Evolutionary conservation across 1,140 invertebrate genomes (phyloP).

Genomic region (Sweltsa coloradensis): DNA sequence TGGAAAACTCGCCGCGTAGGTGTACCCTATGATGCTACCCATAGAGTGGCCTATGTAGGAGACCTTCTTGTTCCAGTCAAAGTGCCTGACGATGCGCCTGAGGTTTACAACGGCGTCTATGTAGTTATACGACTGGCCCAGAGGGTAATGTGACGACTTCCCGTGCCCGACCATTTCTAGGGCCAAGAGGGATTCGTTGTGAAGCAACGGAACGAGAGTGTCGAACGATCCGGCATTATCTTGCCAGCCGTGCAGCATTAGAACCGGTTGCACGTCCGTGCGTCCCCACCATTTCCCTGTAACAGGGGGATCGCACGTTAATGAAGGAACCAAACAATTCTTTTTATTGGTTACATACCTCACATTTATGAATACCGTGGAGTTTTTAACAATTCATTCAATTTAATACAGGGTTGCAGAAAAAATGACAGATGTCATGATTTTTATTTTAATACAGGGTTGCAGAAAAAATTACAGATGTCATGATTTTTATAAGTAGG

Average conservation of each 20-base stretch:
- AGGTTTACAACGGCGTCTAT: constrained; percentile 40
- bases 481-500: too few relatives aligned
- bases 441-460: too few relatives aligned
- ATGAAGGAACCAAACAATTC: too few relatives aligned
- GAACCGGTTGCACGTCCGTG: constrained; percentile 43
- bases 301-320: too few relatives aligned
- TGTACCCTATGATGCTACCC: constrained; percentile 43
- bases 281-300: constrained; percentile 57
- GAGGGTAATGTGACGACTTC: constrained; percentile 47
- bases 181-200: constrained; percentile 42
- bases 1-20: constrained; percentile 42
- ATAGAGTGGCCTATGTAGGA: constrained; percentile 54
- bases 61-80: constrained; percentile 54
- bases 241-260: constrained; percentile 62
- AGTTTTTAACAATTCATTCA: too few relatives aligned
- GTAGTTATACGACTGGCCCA: constrained; percentile 44
- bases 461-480: too few relatives aligned
- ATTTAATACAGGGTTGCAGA: too few relatives aligned
- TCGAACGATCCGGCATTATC: constrained; percentile 56
- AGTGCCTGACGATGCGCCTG: constrained; percentile 43
- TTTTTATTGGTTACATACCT: too few relatives aligned
- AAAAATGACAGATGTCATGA: too few relatives aligned
- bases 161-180: constrained; percentile 65
- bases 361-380: too few relatives aligned
- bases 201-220: constrained; percentile 45